Evolutionary conservation across 2,797 vertebrate genomes (phyloP), one percentile per base, ranked within the genome.

Genomic region (Sciurus vulgaris): DNA sequence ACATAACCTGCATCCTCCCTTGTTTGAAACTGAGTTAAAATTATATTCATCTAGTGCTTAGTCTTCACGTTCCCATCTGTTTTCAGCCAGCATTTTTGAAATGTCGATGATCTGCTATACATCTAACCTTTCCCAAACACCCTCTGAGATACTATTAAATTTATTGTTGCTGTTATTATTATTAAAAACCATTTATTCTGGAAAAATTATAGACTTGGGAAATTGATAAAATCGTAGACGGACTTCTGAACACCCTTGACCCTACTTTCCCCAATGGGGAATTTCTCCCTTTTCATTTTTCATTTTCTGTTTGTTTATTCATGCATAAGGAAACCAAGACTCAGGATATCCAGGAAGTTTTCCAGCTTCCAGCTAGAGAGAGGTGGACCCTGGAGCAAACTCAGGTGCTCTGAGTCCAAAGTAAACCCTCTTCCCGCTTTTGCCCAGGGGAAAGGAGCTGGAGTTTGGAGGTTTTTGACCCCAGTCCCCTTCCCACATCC

Each of bases 11-110:
- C 30, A 56, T 65, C 20, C 38, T 56, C 10, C 11, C 9, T 94
- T 20, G 18, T 77, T 54, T 54, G 61, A 94, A 89, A 77, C 69
- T 44, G 54, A 86, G 91, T 79, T 65, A 88, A 91, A 89, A 78
- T 49, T 83, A 28, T 72, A 41, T 79, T 69, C 49, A 59, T 24
- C 33, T 47, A 44, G 20, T 17, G 4, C 33, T 89, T 30, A 33
- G n/a, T 69, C 24, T 90, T 67, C 20, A 8, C n/a, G 44, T 1
- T 51, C 4, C 7, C 44, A 22, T 26, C 35, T 5, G 0, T 28
- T 1, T 79, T 92, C 44, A 90, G 24, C 12, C 74, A 41, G 65
- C 22, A 24, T 72, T 86, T 35, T 30, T 26, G 59, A 78, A 87
- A 30, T 85, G 73, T 70, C 73, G 76, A 0, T 18, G 8, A n/a